A percentile compares a stretch with the other conserved stretches of the same genome.
These are phyloP conservation scores for Aphelinus certus DNA, from an alignment of 1,140 invertebrate species.

Conservation along the genomic window DNA sequence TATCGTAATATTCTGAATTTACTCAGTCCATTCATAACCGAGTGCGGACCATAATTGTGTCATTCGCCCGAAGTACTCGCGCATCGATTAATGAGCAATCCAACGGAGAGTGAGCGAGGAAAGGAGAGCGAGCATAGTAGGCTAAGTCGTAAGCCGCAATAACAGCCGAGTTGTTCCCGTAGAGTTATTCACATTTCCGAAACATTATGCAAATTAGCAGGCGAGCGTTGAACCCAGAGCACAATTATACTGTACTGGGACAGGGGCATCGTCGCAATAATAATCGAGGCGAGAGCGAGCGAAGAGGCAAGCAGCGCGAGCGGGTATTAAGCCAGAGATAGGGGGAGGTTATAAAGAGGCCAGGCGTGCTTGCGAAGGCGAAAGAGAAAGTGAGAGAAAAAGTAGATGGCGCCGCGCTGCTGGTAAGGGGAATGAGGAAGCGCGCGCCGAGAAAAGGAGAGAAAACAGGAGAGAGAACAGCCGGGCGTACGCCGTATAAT, in stretches of 20 bases:
- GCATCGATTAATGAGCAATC: constrained; percentile 23
- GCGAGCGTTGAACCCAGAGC: constrained; percentile 5
- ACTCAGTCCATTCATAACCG: neutral
- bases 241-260: constrained; percentile 10
- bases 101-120: neutral
- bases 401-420: constrained; percentile 1
- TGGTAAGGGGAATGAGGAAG: neutral
- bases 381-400: constrained; percentile 34
- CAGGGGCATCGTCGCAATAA: constrained; percentile 12
- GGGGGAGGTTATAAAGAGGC: neutral
- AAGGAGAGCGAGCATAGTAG: neutral
- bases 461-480: constrained; percentile 38
- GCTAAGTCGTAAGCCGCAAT: constrained; percentile 19
- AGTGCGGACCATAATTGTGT: constrained; percentile 2
- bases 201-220: constrained; percentile 33
- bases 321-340: neutral
- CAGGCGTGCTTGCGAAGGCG: neutral
- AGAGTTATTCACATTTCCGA: constrained; percentile 30
- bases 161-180: neutral
- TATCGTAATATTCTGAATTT: neutral
- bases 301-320: constrained; percentile 6
- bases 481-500: constrained; percentile 56
- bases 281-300: constrained; percentile 28
- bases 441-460: constrained; percentile 35
- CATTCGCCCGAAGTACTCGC: constrained; percentile 6